Conservation (phyloP, 2,888 invertebrate species). For the Cinara cedri region DNA sequence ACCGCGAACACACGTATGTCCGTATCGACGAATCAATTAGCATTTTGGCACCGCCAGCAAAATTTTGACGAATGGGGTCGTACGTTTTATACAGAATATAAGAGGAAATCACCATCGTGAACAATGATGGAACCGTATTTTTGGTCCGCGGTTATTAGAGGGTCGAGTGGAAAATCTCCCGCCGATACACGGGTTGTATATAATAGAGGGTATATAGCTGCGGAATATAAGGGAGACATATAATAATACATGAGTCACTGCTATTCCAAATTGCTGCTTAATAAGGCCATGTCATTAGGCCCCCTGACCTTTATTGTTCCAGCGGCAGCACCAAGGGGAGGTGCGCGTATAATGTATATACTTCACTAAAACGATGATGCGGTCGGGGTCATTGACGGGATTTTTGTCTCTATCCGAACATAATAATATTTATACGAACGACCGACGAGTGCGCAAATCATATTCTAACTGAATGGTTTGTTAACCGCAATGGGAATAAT, state of each 20-base stretch:
- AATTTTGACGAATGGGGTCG: constrained; percentile 25
- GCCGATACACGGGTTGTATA: constrained; percentile 33
- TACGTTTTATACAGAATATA: neutral
- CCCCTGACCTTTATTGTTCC: constrained; percentile 50
- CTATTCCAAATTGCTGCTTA: constrained; percentile 52
- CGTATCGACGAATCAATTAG: neutral
- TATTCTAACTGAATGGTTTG: too few species aligned
- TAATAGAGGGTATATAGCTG: constrained; percentile 10
- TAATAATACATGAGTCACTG: constrained; percentile 46
- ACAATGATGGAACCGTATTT: constrained; percentile 24
- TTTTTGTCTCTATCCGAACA: neutral
- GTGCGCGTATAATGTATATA: neutral
- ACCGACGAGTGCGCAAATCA: neutral
- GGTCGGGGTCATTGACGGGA: constrained; percentile 34
- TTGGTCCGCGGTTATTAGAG: neutral
- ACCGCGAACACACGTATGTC: too few species aligned
- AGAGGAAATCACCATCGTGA: constrained; percentile 23
- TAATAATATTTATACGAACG: neutral
- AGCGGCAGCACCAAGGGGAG: constrained; percentile 13
- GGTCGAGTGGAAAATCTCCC: constrained; percentile 15
- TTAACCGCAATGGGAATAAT: too few species aligned
- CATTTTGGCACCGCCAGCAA: constrained; percentile 15
- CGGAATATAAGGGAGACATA: constrained; percentile 17
- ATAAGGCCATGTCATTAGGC: constrained; percentile 54
- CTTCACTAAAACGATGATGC: constrained; percentile 26